Conservation (phyloP, 2,888 invertebrate species). For the Scaptodrosophila latifasciaeformis region DNA sequence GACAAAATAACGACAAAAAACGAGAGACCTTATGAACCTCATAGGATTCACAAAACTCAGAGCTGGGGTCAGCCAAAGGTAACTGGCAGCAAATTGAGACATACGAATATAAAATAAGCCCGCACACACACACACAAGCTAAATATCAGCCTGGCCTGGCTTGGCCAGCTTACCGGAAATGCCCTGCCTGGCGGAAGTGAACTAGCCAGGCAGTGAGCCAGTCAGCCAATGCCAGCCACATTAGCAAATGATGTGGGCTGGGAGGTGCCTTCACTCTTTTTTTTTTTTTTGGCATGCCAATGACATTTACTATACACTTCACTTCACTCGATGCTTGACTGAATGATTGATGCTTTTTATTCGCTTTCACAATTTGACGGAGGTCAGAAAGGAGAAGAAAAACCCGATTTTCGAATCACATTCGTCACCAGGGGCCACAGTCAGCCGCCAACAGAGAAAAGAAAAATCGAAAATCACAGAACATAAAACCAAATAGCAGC, state of each 20-base stretch:
- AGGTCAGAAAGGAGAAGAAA: too few species aligned
- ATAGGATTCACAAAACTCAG: conserved; percentile 20
- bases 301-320: conserved; percentile 68
- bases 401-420: conserved; percentile 62
- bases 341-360: conserved; percentile 68
- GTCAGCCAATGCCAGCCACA: conserved; percentile 13
- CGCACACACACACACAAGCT: conserved; percentile 21
- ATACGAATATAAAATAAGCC: conserved; percentile 20
- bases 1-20: conserved; percentile 34
- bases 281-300: conserved; percentile 29
- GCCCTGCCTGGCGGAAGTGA: conserved; percentile 39
- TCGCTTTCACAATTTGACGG: conserved; percentile 41
- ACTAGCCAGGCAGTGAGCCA: conserved; percentile 31
- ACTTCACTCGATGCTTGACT: conserved; percentile 57
- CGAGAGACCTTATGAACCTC: background rate
- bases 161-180: conserved; percentile 40
- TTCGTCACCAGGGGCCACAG: conserved; percentile 43
- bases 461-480: too few species aligned
- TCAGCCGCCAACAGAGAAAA: too few species aligned
- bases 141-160: background rate
- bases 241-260: conserved; percentile 4
- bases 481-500: too few species aligned
- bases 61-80: conserved; percentile 24
- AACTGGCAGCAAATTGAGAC: conserved; percentile 46
- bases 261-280: conserved; percentile 20